Evolutionary conservation across 2,888 invertebrate species (phyloP).

Genomic region (Mythimna lalbum): DNA sequence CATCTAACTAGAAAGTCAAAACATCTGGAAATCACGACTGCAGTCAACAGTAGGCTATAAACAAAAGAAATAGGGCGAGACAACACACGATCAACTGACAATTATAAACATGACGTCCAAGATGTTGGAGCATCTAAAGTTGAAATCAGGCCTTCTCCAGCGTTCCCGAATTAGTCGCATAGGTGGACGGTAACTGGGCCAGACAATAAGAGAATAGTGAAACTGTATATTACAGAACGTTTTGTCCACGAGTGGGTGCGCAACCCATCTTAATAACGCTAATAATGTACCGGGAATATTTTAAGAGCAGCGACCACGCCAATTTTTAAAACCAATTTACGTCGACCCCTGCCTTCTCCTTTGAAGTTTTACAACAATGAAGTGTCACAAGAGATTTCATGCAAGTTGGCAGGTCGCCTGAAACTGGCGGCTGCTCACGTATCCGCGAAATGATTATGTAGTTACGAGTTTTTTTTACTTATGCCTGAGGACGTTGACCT

Average conservation of each 20-base stretch:
- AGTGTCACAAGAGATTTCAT: constrained; percentile 34
- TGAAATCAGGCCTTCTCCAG: constrained; percentile 67
- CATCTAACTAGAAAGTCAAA: constrained; percentile 40
- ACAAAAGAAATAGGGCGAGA: constrained; percentile 64
- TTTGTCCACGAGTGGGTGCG: constrained; percentile 69
- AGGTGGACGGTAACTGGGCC: constrained; percentile 69
- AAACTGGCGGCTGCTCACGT: constrained; percentile 56
- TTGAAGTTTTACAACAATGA: constrained; percentile 49
- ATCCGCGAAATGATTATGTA: constrained; percentile 65
- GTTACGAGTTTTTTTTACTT: constrained; percentile 54
- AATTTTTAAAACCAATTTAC: constrained; percentile 66
- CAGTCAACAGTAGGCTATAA: constrained; percentile 53
- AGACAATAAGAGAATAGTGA: constrained; percentile 67
- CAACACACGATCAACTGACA: constrained; percentile 61
- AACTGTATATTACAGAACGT: constrained; percentile 69
- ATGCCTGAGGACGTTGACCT: constrained; percentile 68
- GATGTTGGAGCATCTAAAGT: constrained; percentile 64
- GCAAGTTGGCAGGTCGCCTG: constrained; percentile 58
- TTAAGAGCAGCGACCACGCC: constrained; percentile 71
- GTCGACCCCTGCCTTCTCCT: constrained; percentile 58
- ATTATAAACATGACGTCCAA: constrained; percentile 70
- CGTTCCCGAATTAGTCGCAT: constrained; percentile 69
- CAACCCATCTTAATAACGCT: constrained; percentile 73
- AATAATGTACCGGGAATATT: constrained; percentile 75
- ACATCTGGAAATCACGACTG: constrained; percentile 50